Evolutionary conservation across 2,797 vertebrate species (phyloP), one percentile per base, ranked within the genome.

Genomic region (Gymnothorax reevesii): DNA sequence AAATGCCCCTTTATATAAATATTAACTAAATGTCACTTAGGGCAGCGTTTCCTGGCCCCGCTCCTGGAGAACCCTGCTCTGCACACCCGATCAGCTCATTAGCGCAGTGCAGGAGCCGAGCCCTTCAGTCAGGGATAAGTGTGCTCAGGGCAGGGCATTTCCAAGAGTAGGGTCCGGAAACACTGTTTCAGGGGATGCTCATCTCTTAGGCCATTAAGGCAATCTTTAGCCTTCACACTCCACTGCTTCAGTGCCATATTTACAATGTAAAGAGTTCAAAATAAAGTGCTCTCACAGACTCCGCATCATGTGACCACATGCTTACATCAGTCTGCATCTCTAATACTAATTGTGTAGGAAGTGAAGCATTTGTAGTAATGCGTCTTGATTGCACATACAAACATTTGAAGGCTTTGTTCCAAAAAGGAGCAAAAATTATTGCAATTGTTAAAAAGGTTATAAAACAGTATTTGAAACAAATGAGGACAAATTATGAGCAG

Each of bases 261-360:
- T 89, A 88, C 84, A 90, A 88, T 57, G 25, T 87, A 83, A 83
- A 13, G 88, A 83, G 49, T 62, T 82, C 42, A 85, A 84, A 83
- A 86, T 69, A 80, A 25, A 84, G 86, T 89, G 52, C 17, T 62
- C 66, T 88, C 60, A 2, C 60, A 83, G 89, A 88, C 10, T 2
- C 90, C 87, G 88, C 87, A 87, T 86, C 90, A 13, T 71, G 91
- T 89, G 52, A 80, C 85, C 82, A 49, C 89, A 60, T 55, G 64
- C 79, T 17, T 57, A 59, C 4, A 84, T 27, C 57, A 64, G 82
- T 83, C 71, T 49, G 25, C 15, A 60, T 13, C 17, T 80, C n/a
- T 80, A 20, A 80, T 80, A 80, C 20, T 22, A 80, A 80, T 80
- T 80, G 77, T 80, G 22, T 80, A 80, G 73, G 73, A 77, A 80